Evolutionary conservation across 2,797 vertebrate species (phyloP).

Genomic region (Emys orbicularis): DNA sequence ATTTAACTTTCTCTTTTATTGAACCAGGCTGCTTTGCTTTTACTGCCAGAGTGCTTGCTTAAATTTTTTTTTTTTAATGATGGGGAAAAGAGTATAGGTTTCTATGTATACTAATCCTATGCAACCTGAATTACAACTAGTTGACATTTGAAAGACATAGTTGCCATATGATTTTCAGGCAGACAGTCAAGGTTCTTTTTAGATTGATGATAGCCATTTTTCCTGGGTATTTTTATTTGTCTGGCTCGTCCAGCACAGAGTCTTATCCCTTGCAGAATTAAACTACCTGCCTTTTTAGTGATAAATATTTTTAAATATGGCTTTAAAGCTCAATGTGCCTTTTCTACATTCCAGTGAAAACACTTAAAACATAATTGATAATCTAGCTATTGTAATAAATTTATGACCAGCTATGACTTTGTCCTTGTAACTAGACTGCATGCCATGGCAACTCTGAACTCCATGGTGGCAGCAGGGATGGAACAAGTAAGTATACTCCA

Average conservation of each 20-base stretch:
- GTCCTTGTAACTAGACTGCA: background rate
- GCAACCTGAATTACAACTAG: constrained; percentile 51
- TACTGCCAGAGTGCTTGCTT: constrained; percentile 45
- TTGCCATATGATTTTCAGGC: background rate
- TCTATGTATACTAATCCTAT: background rate
- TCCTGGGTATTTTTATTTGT: background rate
- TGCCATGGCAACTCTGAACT: background rate
- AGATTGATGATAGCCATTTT: constrained; percentile 15
- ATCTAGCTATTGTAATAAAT: background rate
- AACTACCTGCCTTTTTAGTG: background rate
- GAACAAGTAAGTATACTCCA: background rate
- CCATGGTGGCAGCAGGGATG: background rate
- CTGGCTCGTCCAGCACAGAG: background rate
- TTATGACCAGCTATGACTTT: background rate
- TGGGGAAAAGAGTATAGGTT: constrained; percentile 39
- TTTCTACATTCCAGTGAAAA: background rate
- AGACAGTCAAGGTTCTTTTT: constrained; percentile 53
- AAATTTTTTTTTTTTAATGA: background rate
- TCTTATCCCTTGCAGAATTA: background rate
- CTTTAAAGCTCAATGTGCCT: constrained; percentile 50
- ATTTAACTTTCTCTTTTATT: constrained; percentile 70
- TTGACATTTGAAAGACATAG: constrained; percentile 33
- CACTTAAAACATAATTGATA: background rate
- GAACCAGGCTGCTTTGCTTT: constrained; percentile 39
- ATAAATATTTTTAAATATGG: constrained; percentile 56